Percentiles rank a stretch among this genome's conserved stretches.
Conservation (phyloP, 2,113 vertebrate species). For the Bufo gargarizans region DNA sequence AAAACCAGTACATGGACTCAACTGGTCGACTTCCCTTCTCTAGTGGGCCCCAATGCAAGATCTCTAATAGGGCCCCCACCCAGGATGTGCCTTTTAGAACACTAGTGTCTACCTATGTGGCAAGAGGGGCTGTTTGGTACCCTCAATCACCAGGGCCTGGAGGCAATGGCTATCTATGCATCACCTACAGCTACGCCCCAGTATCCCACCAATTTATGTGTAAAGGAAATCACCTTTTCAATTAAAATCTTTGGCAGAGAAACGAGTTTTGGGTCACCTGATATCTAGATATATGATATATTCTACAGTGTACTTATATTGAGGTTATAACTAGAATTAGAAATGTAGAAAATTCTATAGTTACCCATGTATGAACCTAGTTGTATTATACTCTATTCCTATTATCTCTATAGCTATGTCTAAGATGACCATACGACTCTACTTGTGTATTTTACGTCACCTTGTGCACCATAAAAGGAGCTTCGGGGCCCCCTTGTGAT, state of each 20-base stretch:
- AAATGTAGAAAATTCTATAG: neutral
- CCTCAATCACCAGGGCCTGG: neutral
- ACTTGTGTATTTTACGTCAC: too few relatives aligned
- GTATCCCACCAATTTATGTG: neutral
- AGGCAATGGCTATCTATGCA: neutral
- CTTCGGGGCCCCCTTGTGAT: constrained; percentile 24
- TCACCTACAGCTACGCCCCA: neutral
- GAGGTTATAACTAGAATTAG: too few relatives aligned
- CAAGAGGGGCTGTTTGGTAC: neutral
- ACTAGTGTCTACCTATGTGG: neutral
- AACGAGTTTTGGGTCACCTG: neutral
- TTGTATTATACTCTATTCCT: too few relatives aligned
- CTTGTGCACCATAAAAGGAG: neutral
- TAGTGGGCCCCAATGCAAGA: neutral
- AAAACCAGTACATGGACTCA: neutral
- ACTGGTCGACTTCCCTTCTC: neutral
- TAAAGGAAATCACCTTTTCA: neutral
- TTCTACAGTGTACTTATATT: neutral
- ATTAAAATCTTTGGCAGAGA: neutral
- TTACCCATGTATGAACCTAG: neutral
- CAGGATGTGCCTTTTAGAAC: neutral
- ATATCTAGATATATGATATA: neutral
- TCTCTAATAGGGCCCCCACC: neutral
- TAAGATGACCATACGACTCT: neutral
- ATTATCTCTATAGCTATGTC: neutral